These are phyloP conservation scores for Eristalis intricaria DNA, from an alignment of 2,888 invertebrate species.

Conservation along the genomic window DNA sequence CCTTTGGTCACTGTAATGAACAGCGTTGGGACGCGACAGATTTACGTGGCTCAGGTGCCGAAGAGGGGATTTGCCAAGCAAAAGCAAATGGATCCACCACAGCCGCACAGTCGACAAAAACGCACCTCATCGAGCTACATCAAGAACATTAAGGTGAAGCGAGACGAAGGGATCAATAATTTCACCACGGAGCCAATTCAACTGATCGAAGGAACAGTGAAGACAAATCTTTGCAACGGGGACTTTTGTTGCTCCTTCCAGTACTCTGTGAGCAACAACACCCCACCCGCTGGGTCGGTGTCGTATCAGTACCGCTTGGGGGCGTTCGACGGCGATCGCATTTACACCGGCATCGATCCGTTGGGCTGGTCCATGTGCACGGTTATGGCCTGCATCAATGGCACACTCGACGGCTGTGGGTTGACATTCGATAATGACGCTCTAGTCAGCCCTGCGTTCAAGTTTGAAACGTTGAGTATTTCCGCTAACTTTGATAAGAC, in stretches of 20 bases:
- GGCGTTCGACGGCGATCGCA: slow-evolving; percentile 81
- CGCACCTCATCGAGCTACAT: slow-evolving; percentile 33
- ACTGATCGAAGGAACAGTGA: neutral
- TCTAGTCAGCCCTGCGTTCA: slow-evolving; percentile 45
- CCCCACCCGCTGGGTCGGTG: neutral
- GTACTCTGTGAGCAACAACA: slow-evolving; percentile 42
- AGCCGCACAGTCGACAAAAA: slow-evolving; percentile 22
- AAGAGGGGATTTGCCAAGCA: slow-evolving; percentile 69
- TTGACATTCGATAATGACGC: slow-evolving; percentile 56
- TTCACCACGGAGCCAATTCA: slow-evolving; percentile 17
- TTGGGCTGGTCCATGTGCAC: slow-evolving; percentile 78
- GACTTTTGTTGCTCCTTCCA: slow-evolving; percentile 77
- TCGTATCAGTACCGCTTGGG: slow-evolving; percentile 81
- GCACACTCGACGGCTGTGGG: slow-evolving; percentile 75
- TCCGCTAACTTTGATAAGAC: slow-evolving; percentile 74
- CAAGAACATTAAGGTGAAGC: slow-evolving; percentile 73
- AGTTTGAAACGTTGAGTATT: slow-evolving; percentile 74
- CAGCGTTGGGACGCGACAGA: slow-evolving; percentile 71
- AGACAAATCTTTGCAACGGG: slow-evolving; percentile 65
- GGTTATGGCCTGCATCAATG: slow-evolving; percentile 81
- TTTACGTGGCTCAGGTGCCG: slow-evolving; percentile 77
- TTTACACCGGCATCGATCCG: slow-evolving; percentile 78
- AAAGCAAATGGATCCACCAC: neutral
- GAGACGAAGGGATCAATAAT: slow-evolving; percentile 72
- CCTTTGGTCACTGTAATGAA: slow-evolving; percentile 75